Evolutionary conservation across 2,113 vertebrate species (phyloP), one percentile per base, ranked within the genome.

Genomic region (Ictidomys tridecemlineatus): DNA sequence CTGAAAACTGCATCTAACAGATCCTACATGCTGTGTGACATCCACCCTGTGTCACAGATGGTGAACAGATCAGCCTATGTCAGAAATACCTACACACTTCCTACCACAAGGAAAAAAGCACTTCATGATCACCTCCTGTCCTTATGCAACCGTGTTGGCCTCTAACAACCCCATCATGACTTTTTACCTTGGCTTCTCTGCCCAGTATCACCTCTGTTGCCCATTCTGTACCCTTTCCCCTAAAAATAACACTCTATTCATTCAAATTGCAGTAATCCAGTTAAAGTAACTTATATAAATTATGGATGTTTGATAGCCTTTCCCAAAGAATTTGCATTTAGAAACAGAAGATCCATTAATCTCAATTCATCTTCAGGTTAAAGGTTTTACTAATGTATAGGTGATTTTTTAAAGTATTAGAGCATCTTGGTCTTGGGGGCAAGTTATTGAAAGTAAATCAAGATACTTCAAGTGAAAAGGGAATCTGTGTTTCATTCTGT

Each of bases 281-380:
- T 88, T 87, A 63, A 86, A 76, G 34, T 67, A 63, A 93, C 51
- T 96, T 78, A 84, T 42, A 91, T 76, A 84, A 90, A 76, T 89
- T 84, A 61, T 37, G 37, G 76, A 84, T 80, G 42, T 76, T 79
- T 63, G 22, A 37, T 56, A 76, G 14, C 10, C 70, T 90, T 95
- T 76, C n/a, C 30, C 70, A 58, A 80, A 87, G 7, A 76, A 77
- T 61, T 26, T 58, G 11, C 20, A 65, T 84, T 94, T 89, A 65
- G 76, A 85, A 90, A 51, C 28, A 83, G 53, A 93, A 97, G 70
- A 80, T 7, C 18, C 56, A 42, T 74, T 53, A 70, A 87, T 24
- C n/a, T 77, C 56, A 83, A 30, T 0, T 85, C 53, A 93, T 51
- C 69, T 85, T 84, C 34, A 89, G 1, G 6, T 30, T 72, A n/a